Base-by-base conservation (phyloP, 30 jellyfish, hydroid and myxozoan genomes). In the Calvadosia cruxmelitensis region DNA sequence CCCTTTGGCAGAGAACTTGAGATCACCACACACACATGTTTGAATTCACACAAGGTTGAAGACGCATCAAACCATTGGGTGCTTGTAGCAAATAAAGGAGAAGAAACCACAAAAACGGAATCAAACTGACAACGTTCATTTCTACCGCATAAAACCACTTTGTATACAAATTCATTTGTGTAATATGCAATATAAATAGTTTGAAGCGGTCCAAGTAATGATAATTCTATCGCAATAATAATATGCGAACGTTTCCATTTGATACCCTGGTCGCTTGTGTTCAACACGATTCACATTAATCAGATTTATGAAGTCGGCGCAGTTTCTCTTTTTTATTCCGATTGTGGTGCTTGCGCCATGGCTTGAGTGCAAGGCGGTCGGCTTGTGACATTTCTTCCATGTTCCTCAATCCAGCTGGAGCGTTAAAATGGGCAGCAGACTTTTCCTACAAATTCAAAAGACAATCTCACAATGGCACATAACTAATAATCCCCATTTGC, bases 1-100 rank as follows among this genome's bases (percentile, higher is more conserved):
- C 76, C 95, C 7, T 87, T 87, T 75, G 97, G 97, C 20, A 82
- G 95, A 13, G 97, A 87, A 20, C 61, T 50, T 42, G 97, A 87
- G 66, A 83, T 87, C 27, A 77, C 78, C 27, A 87, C 94, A 1
- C 64, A 70, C 67, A 87, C 97, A 2, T 32, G 49, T 50, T 79
- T 87, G 33, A 66, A 87, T 70, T 80, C 97, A 25, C 97, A 87
- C 82, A 87, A 75, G 50, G 97, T 85, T 52, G 97, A 87, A 62
- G 71, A 87, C 42, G 72, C 87, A 10, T 50, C 62, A 34, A 87
- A 87, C 64, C 97, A 87, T 57, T 87, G 94, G 95, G 64, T 81
- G 27, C 66, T 87, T 2, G 80, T 87, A n/a, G 75, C 81, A 23
- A 32, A 31, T 26, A 65, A 65, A 15, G 16, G 20, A 26, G 63